Percentiles rank a stretch among this genome's conserved stretches.
Evolutionary conservation across 2,888 invertebrate genomes (phyloP).

Genomic region (Eupithecia inturbata): DNA sequence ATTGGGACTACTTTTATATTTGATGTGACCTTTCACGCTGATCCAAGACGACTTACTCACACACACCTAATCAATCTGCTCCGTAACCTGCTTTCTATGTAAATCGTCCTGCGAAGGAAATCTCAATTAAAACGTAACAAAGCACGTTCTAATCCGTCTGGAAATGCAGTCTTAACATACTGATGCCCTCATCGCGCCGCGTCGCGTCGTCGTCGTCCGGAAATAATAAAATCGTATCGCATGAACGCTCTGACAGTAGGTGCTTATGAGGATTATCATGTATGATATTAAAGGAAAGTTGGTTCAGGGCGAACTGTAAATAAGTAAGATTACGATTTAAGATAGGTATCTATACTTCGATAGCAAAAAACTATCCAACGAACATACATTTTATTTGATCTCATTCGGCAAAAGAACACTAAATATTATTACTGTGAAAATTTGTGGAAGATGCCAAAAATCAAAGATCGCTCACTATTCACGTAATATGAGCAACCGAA

Average conservation of each 20-base stretch:
- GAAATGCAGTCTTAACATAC: background rate
- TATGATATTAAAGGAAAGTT: background rate
- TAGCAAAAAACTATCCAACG: background rate
- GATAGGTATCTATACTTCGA: background rate
- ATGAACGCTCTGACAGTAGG: background rate
- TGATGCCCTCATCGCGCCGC: background rate
- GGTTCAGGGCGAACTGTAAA: background rate
- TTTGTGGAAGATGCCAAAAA: slow-evolving; percentile 15
- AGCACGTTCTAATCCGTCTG: slow-evolving; percentile 7
- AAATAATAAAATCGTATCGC: background rate
- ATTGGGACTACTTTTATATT: background rate
- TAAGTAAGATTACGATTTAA: background rate
- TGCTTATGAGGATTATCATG: background rate
- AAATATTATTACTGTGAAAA: slow-evolving; percentile 1
- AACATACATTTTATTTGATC: background rate
- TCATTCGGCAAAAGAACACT: background rate
- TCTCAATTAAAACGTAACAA: slow-evolving; percentile 9
- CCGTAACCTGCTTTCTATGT: background rate
- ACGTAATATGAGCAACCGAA: slow-evolving; percentile 27
- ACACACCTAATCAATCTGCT: background rate
- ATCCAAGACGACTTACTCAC: background rate
- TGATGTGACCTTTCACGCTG: background rate
- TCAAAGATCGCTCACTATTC: slow-evolving; percentile 26
- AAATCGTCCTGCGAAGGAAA: slow-evolving; percentile 6
- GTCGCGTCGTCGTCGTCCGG: background rate